Evolutionary conservation across 2,797 vertebrate species (phyloP).

Genomic region (Schizopygopsis malacanthus): DNA sequence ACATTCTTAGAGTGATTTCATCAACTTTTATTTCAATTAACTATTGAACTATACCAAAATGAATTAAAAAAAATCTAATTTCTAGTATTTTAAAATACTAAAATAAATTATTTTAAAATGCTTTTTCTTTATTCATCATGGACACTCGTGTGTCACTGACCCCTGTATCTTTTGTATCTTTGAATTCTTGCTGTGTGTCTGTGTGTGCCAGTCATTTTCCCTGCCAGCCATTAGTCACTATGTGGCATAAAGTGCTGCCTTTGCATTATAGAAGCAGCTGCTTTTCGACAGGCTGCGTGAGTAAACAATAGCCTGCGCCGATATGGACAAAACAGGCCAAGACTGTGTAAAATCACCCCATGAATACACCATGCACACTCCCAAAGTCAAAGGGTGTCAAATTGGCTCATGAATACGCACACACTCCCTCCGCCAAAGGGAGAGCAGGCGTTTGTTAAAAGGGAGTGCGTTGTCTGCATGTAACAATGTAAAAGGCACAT

Average conservation of each 20-base stretch:
- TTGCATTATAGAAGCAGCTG: constrained; percentile 90
- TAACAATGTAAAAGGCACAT: constrained; percentile 63
- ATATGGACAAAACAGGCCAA: constrained; percentile 74
- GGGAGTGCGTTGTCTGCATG: constrained; percentile 63
- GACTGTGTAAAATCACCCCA: constrained; percentile 80
- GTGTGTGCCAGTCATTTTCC: constrained; percentile 45
- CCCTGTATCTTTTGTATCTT: background rate
- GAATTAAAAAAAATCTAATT: background rate
- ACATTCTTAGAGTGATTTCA: background rate
- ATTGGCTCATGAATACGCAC: constrained; percentile 68
- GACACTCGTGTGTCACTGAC: background rate
- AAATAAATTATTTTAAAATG: background rate
- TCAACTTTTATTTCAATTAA: background rate
- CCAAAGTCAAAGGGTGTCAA: constrained; percentile 54
- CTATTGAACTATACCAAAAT: background rate
- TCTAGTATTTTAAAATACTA: background rate
- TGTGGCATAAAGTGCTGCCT: constrained; percentile 80
- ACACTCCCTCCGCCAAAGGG: constrained; percentile 61
- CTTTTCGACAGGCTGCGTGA: constrained; percentile 74
- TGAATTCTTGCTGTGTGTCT: constrained; percentile 13
- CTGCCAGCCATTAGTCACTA: constrained; percentile 85
- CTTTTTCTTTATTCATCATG: background rate
- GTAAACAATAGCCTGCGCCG: constrained; percentile 72
- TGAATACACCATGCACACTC: constrained; percentile 74
- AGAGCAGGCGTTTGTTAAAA: constrained; percentile 33